Conservation (phyloP, 2,888 invertebrate genomes). For the Coecobrya sp. region DNA sequence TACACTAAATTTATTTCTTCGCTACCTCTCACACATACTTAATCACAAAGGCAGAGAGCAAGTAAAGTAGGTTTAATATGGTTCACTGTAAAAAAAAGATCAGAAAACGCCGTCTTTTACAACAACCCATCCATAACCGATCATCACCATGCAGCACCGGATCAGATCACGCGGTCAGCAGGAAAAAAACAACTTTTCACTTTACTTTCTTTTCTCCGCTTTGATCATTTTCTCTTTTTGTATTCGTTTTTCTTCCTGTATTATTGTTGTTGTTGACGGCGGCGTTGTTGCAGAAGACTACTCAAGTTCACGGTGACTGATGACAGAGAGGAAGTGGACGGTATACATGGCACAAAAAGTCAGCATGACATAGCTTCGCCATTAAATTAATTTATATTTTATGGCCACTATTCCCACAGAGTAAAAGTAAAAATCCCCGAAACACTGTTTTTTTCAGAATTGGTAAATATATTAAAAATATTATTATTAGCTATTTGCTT, state of each 20-base stretch:
- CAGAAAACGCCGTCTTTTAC: background rate
- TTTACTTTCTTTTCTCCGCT: conserved; percentile 3
- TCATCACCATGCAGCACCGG: too few relatives aligned
- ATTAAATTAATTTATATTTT: conserved; percentile 53
- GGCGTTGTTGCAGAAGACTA: background rate
- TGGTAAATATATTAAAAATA: background rate
- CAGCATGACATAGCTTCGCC: conserved; percentile 13
- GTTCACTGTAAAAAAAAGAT: background rate
- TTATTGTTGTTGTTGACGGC: background rate
- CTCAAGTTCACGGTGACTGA: conserved; percentile 22
- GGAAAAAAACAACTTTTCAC: conserved; percentile 1
- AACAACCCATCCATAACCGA: background rate
- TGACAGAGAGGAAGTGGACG: background rate
- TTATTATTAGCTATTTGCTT: background rate
- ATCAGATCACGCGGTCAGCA: background rate
- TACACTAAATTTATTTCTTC: background rate
- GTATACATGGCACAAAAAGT: background rate
- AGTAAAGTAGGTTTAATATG: too few relatives aligned
- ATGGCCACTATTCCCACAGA: background rate
- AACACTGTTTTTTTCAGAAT: background rate
- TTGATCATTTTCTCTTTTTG: background rate
- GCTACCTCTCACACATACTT: background rate
- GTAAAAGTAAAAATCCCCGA: background rate
- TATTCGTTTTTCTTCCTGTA: background rate
- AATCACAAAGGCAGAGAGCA: too few relatives aligned